Evolutionary conservation across 1,140 invertebrate species (phyloP), one percentile per base, ranked within the genome.

Genomic region (Gryllus bimaculatus): DNA sequence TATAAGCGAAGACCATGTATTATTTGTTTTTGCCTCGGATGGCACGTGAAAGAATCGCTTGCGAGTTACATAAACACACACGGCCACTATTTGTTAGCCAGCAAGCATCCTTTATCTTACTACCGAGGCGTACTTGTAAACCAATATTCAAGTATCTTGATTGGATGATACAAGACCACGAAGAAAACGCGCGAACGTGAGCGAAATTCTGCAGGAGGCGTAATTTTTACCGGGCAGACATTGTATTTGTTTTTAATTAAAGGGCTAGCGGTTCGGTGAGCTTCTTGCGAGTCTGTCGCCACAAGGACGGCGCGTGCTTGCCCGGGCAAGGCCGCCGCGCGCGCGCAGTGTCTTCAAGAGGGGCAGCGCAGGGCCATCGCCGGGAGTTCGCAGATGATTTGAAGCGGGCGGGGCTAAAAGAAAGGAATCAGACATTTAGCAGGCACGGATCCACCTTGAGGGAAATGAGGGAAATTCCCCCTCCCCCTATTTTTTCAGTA

Each of bases 171-270:
- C 54, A 66, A 66, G 54, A 18, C 54, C 18, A 13, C 54, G 54
- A 66, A 7, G 54, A 66, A 66, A 66, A 66, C 10, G 10, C 10
- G 10, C 10, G 54, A 66, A 66, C 54, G 54, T 66, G 54, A 66
- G 54, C 18, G 54, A 66, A 66, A 66, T 66, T 66, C 54, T 66
- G 18, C 54, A 66, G 18, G 54, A 13, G 54, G 18, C 10, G 54
- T 66, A 66, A 66, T 66, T 66, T 66, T 66, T 66, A 10, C 18
- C 10, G 54, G 18, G 10, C 10, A 18, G 54, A 66, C 54, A 66
- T 66, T 13, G 54, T 66, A 66, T 66, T 66, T 66, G 54, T 66
- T 66, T 66, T 66, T 66, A 66, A 66, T 66, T 66, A 66, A 66
- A 66, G 54, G 54, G 18, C 10, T 66, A 66, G 54, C 54, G 54